These are phyloP conservation scores for Lontra canadensis DNA, from an alignment of 2,113 vertebrate species.

Conservation along the genomic window DNA sequence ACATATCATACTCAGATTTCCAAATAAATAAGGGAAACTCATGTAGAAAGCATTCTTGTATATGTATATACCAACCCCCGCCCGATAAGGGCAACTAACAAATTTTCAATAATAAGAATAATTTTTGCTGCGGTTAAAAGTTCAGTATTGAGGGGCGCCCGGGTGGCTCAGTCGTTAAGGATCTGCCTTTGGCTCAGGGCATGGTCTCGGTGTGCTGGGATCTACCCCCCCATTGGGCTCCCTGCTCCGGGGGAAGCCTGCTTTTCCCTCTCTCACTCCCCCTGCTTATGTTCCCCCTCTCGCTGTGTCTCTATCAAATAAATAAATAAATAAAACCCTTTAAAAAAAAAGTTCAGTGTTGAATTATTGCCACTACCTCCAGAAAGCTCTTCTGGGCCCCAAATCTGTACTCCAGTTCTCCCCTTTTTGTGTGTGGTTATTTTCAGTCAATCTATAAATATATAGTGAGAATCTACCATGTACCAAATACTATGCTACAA, in stretches of 20 bases:
- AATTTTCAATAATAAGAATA: constrained; percentile 13
- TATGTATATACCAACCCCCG: not conserved
- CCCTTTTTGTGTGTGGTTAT: not conserved
- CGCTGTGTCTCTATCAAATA: too few relatives aligned
- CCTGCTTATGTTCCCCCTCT: too few relatives aligned
- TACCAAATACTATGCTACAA: constrained; percentile 3
- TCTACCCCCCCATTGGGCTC: too few relatives aligned
- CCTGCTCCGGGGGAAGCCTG: too few relatives aligned
- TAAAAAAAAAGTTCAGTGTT: not conserved
- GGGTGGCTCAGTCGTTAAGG: too few relatives aligned
- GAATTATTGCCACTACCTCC: not conserved
- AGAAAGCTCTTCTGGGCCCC: not conserved
- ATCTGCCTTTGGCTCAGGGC: too few relatives aligned
- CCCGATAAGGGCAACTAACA: not conserved
- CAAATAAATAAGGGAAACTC: not conserved
- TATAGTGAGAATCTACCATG: not conserved
- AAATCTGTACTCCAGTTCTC: not conserved
- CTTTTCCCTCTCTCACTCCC: too few relatives aligned
- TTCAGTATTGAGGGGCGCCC: not conserved
- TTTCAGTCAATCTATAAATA: not conserved
- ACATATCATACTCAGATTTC: not conserved
- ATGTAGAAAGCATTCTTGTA: constrained; percentile 28
- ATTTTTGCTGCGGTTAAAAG: constrained; percentile 8
- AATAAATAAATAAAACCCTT: too few relatives aligned
- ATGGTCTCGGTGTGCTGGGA: too few relatives aligned